Conservation (phyloP, 2,797 vertebrate genomes). For the Dermochelys coriacea region DNA sequence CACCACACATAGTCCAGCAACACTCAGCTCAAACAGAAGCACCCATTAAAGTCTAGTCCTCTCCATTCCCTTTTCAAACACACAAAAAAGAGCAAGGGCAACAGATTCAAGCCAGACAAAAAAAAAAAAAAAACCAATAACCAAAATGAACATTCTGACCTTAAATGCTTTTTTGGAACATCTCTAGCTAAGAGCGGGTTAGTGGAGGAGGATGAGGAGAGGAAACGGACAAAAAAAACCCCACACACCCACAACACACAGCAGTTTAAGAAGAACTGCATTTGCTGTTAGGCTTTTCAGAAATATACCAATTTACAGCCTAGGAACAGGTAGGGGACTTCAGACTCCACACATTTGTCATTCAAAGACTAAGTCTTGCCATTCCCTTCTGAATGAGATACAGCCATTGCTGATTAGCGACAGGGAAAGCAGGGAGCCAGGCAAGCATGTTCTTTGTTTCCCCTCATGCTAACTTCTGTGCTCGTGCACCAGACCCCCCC, state of each 20-base stretch:
- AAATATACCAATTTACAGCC: neutral
- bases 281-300: neutral
- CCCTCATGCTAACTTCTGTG: neutral
- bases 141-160: slow-evolving; percentile 31
- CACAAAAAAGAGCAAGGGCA: slow-evolving; percentile 7
- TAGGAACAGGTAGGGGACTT: fast-evolving
- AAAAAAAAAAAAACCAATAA: slow-evolving; percentile 61
- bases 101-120: slow-evolving; percentile 30
- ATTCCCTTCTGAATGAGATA: neutral
- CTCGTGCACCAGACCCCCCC: neutral
- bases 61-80: slow-evolving; percentile 11
- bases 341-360: neutral
- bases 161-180: neutral
- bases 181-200: neutral
- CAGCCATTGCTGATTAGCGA: fast-evolving
- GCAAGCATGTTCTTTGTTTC: neutral
- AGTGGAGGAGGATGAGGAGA: neutral
- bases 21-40: fast-evolving
- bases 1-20: fast-evolving
- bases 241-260: neutral
- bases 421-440: neutral
- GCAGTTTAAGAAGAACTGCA: fast-evolving
- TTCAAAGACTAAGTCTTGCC: neutral
- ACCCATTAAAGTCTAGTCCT: neutral
- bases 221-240: neutral